Evolutionary conservation across 2,797 vertebrate species (phyloP).

Genomic region (Oreortyx pictus): DNA sequence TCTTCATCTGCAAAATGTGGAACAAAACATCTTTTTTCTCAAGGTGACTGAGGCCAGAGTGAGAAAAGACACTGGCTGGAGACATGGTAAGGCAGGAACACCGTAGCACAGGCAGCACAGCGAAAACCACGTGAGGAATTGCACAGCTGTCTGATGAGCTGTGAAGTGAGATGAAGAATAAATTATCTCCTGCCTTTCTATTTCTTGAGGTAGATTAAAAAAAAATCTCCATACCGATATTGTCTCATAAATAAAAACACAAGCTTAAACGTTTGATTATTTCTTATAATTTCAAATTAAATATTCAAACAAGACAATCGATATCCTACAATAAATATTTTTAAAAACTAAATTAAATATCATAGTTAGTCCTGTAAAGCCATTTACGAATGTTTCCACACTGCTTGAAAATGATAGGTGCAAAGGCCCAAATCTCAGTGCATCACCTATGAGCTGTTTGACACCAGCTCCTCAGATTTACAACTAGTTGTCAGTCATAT

Average conservation of each 20-base stretch:
- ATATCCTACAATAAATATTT: conserved; percentile 23
- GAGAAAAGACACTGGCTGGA: conserved; percentile 9
- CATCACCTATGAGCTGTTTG: neutral
- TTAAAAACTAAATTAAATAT: conserved; percentile 45
- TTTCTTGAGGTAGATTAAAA: conserved; percentile 21
- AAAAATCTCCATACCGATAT: neutral
- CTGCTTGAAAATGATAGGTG: neutral
- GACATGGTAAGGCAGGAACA: neutral
- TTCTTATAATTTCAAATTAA: conserved; percentile 60
- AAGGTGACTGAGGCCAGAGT: neutral
- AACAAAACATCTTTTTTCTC: neutral
- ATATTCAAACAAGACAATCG: conserved; percentile 58
- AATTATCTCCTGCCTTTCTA: conserved; percentile 49
- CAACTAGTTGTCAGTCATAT: neutral
- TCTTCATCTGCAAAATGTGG: neutral
- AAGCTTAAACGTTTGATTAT: conserved; percentile 66
- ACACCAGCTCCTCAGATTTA: neutral
- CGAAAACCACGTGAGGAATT: conserved; percentile 41
- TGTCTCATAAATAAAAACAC: conserved; percentile 59
- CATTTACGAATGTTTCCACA: neutral
- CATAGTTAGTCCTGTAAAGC: neutral
- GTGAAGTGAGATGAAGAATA: conserved; percentile 52
- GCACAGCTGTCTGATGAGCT: conserved; percentile 57
- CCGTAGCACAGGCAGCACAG: neutral
- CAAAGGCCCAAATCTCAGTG: neutral